Conservation (phyloP, 2,888 invertebrate genomes). For the Opisthograptis luteolata region DNA sequence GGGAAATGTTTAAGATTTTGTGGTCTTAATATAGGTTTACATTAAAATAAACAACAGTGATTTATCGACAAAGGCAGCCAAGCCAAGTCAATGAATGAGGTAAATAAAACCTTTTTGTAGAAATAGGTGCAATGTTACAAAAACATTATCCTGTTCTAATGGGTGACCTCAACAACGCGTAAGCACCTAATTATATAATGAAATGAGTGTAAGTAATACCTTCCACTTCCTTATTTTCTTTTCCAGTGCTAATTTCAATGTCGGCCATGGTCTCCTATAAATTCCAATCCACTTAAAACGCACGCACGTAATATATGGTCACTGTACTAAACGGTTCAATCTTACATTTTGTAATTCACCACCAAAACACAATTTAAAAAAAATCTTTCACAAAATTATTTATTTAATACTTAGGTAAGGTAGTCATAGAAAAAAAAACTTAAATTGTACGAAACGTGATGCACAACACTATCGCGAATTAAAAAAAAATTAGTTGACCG, state of each 20-base stretch:
- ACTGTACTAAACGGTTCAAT: constrained; percentile 4
- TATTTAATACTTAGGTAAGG: too few relatives aligned
- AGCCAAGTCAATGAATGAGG: too few relatives aligned
- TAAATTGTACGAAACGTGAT: background rate
- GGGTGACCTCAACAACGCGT: background rate
- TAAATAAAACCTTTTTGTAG: too few relatives aligned
- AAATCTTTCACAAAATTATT: background rate
- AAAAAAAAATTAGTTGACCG: background rate
- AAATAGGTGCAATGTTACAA: too few relatives aligned
- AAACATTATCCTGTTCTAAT: too few relatives aligned
- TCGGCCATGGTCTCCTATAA: constrained; percentile 51
- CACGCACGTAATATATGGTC: constrained; percentile 16
- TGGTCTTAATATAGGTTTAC: too few relatives aligned
- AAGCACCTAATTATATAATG: background rate
- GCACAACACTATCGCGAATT: constrained; percentile 4
- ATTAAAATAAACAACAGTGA: too few relatives aligned
- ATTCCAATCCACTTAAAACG: constrained; percentile 39
- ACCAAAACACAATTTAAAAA: background rate
- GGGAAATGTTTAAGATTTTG: too few relatives aligned
- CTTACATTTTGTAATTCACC: background rate
- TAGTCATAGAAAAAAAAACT: background rate
- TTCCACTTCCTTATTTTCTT: constrained; percentile 37
- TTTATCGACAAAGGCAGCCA: too few relatives aligned
- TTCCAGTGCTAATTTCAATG: constrained; percentile 42
- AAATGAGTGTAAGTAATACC: constrained; percentile 24